Percentiles rank a stretch among this genome's conserved stretches.
These are phyloP conservation scores for Eristalis pertinax DNA, from an alignment of 2,888 invertebrate species.

Conservation along the genomic window DNA sequence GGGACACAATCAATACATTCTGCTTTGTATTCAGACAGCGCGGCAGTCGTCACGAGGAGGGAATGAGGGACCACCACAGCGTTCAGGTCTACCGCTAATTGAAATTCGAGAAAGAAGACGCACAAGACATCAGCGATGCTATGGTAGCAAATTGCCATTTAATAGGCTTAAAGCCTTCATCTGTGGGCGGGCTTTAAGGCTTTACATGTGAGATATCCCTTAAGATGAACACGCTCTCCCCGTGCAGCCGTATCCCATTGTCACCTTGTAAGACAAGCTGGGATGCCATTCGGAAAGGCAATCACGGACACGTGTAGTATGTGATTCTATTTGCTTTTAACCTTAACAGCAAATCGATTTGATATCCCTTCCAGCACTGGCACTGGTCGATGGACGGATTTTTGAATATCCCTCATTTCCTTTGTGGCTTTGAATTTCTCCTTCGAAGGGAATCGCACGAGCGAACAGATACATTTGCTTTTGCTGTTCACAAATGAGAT, in stretches of 20 bases:
- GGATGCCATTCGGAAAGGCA: background rate
- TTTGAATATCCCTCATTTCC: background rate
- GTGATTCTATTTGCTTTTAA: background rate
- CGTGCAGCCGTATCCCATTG: background rate
- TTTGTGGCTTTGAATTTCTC: background rate
- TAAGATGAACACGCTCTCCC: background rate
- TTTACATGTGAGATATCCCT: background rate
- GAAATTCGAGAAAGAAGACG: slow-evolving; percentile 11
- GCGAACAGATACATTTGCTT: background rate
- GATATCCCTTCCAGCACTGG: background rate
- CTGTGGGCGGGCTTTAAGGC: slow-evolving; percentile 2
- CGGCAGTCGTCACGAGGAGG: background rate
- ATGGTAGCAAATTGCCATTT: slow-evolving; percentile 7
- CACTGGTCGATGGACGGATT: background rate
- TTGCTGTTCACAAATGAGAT: too few species aligned
- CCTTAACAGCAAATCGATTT: background rate
- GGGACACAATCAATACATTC: background rate
- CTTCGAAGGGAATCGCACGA: background rate
- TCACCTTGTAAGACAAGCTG: background rate
- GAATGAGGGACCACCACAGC: too few species aligned
- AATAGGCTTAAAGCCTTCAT: slow-evolving; percentile 9
- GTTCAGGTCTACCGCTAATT: background rate
- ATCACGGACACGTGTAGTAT: background rate
- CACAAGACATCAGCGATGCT: background rate
- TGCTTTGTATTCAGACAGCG: slow-evolving; percentile 7